phyloP scores from a whole-genome alignment of 2,888 invertebrate genomes.

The Epiblema foenella region DNA sequence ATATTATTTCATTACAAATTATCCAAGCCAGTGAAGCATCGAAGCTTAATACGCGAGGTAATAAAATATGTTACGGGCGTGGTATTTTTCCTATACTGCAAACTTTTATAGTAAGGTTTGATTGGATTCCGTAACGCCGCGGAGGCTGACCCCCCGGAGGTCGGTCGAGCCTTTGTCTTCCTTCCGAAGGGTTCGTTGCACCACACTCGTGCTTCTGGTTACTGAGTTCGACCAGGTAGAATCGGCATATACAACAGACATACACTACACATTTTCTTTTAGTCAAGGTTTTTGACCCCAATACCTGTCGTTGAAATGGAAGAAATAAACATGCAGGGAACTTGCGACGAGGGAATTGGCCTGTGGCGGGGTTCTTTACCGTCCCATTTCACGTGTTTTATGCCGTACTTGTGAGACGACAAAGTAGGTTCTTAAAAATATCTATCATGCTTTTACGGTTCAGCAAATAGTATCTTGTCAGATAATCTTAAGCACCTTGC shows the following conservation, averaged over 20 bases:
- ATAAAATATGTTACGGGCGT: constrained; percentile 1
- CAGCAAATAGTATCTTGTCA: not conserved
- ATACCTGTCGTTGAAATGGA: not conserved
- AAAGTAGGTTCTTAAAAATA: not conserved
- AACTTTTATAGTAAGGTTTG: too few relatives aligned
- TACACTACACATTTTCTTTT: constrained; percentile 6
- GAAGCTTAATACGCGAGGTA: constrained; percentile 8
- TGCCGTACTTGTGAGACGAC: not conserved
- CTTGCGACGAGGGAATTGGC: not conserved
- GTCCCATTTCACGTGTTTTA: not conserved
- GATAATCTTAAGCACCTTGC: not conserved
- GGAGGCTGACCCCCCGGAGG: constrained; percentile 15
- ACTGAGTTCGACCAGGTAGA: constrained; percentile 18
- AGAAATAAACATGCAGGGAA: too few relatives aligned
- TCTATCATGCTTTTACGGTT: not conserved
- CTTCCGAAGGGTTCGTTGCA: constrained; percentile 25
- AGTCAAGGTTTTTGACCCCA: not conserved
- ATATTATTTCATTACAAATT: constrained; percentile 4
- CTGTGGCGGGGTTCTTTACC: not conserved
- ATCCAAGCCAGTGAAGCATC: not conserved
- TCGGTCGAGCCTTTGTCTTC: constrained; percentile 25
- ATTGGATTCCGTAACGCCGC: constrained; percentile 33
- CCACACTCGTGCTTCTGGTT: constrained; percentile 8
- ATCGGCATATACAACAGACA: constrained; percentile 8
- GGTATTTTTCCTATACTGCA: constrained; percentile 37